Evolutionary conservation across 1,140 invertebrate species (phyloP), one percentile per base, ranked within the genome.

Genomic region (Drosophila bipectinata): DNA sequence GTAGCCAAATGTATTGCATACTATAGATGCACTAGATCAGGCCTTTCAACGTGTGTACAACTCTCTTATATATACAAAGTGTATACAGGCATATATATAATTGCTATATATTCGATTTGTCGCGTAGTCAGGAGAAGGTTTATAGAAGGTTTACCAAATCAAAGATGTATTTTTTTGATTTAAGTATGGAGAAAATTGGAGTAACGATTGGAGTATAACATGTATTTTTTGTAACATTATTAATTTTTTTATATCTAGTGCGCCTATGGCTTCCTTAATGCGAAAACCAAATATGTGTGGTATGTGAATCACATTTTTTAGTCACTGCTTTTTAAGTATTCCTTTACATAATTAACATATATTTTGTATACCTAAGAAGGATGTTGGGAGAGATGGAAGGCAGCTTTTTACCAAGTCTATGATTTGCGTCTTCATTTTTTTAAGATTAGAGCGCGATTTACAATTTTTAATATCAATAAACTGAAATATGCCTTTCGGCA

Each of bases 1-100:
- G 83, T 87, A 87, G 83, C 83, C 83, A 87, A 87, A 87, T 87
- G 67, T 87, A 88, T 79, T 81, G 52, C 67, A 77, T 83, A 26
- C 6, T 26, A 26, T 28, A 76, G 54, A 79, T 72, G 73, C 61
- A 79, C 45, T 44, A 60, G 64, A 78, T 74, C 82, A 78, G 78
- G 81, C 81, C 82, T 85, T 85, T 87, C 67, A 66, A 54, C 45
- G 48, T 63, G 64, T 85, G 82, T 87, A 85, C 77, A 85, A 85
- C 64, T 64, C 63, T 63, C 73, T 52, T 26, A 52, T 61, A 74
- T 79, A 79, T 80, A 72, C 57, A 71, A 58, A 45, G 37, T 58
- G 62, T 69, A 76, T 72, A 78, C 63, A 37, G 26, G 71, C 30
- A 63, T 63, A 61, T 74, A 72, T 79, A 54, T 59, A 76, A 66